Evolutionary conservation across 1,140 invertebrate species (phyloP), one percentile per base, ranked within the genome.

Genomic region (Onthophagus taurus): DNA sequence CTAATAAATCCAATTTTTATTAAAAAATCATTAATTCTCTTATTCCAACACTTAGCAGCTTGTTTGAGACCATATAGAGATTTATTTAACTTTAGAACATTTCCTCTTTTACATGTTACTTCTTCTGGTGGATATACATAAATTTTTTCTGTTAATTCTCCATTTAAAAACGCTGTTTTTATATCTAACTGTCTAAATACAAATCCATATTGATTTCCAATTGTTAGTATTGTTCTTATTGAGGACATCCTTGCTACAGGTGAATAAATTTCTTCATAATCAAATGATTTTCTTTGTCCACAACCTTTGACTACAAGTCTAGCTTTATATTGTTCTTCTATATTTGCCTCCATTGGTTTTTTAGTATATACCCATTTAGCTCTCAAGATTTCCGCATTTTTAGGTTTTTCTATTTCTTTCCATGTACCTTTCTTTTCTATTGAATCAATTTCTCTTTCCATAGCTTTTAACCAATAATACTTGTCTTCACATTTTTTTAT

Each of bases 271-370:
- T 69, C 63, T 13, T 51, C 7, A 50, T 62, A 68, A 37, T 69
- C 66, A 18, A 66, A 44, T 2, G 51, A 63, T 38, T 51, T 37
- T 35, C 47, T 57, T 52, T 69, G 67, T 11, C 35, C 42, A 47
- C 47, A 68, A 12, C 68, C 67, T 44, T 61, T 62, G 4, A 65
- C 60, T 13, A 72, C 64, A n/a, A 68, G 52, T 30, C 64, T 45
- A 18, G 62, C 64, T 47, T 64, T 70, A 33, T 60, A 55, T 42
- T 48, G 42, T n/a, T 17, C 18, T 19, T 37, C 18, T 21, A 7
- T 11, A 21, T 37, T 23, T 13, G 9, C 9, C 17, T 9, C 3
- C 3, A 36, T 18, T 19, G 4, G 6, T 35, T 44, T 44, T 17
- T 21, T 17, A 4, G 14, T 44, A 20, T n/a, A 44, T 24, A 44